phyloP scores from a whole-genome alignment of 2,113 vertebrate genomes.

The Prionailurus viverrinus region DNA sequence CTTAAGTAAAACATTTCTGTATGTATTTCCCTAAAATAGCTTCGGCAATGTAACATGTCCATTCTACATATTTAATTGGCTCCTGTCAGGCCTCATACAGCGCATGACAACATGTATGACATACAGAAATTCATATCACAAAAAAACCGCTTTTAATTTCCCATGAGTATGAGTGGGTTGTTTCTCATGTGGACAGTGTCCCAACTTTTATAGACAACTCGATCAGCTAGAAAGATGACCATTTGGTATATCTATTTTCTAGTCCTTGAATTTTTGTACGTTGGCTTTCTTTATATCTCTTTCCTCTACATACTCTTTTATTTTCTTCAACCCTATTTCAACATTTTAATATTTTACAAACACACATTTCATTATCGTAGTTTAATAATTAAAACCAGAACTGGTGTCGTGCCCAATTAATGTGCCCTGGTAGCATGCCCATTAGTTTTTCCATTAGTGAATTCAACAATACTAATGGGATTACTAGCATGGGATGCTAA shows the following conservation, averaged over 20 bases:
- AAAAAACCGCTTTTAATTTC: constrained; percentile 59
- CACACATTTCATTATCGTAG: constrained; percentile 96
- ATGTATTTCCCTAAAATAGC: constrained; percentile 3
- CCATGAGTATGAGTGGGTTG: not conserved
- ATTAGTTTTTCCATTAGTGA: constrained; percentile 99
- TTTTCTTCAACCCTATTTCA: constrained; percentile 88
- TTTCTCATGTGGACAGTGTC: constrained; percentile 42
- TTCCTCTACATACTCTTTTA: constrained; percentile 83
- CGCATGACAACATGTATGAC: not conserved
- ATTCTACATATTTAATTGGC: constrained; percentile 25
- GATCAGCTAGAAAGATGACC: not conserved
- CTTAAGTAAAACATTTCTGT: not conserved
- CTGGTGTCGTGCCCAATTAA: constrained; percentile 99
- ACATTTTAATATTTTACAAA: constrained; percentile 94
- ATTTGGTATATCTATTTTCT: not conserved
- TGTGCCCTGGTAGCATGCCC: constrained; percentile 98
- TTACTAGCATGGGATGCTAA: constrained; percentile 99
- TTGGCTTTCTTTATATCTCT: constrained; percentile 51
- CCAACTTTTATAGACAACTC: constrained; percentile 17
- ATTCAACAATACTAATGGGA: constrained; percentile 99
- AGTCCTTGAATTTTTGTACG: constrained; percentile 45
- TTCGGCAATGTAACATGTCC: not conserved
- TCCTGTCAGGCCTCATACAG: constrained; percentile 47
- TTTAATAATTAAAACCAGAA: constrained; percentile 99
- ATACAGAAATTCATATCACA: constrained; percentile 19